Evolutionary conservation across 1,140 invertebrate species (phyloP).

Genomic region (Sinonovacula constricta): DNA sequence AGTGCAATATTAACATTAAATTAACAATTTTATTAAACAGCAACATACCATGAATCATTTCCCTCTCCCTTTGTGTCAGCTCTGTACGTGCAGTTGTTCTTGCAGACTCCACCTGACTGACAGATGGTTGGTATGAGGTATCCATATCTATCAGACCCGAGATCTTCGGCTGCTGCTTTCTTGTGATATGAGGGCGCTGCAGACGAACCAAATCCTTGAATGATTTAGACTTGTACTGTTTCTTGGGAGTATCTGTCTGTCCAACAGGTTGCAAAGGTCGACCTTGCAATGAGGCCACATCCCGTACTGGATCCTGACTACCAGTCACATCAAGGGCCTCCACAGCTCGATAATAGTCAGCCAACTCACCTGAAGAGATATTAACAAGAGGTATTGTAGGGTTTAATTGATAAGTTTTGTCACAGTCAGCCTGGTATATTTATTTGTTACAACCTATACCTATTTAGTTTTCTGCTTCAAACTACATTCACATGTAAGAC

Average conservation of each 20-base stretch:
- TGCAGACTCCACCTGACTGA: slow-evolving; percentile 25
- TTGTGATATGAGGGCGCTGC: slow-evolving; percentile 73
- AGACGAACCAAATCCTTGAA: slow-evolving; percentile 69
- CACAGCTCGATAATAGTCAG: slow-evolving; percentile 57
- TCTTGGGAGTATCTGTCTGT: slow-evolving; percentile 23
- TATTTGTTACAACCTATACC: too few relatives aligned
- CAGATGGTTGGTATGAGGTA: neutral
- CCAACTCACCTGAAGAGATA: slow-evolving; percentile 51
- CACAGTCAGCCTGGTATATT: too few relatives aligned
- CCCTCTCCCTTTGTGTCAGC: slow-evolving; percentile 48
- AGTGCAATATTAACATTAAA: too few relatives aligned
- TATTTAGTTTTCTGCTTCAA: too few relatives aligned
- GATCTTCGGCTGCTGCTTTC: slow-evolving; percentile 51
- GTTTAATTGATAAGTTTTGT: too few relatives aligned
- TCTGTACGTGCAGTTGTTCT: slow-evolving; percentile 13
- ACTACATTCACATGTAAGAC: too few relatives aligned
- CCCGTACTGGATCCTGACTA: slow-evolving; percentile 43
- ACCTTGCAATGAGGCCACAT: too few relatives aligned
- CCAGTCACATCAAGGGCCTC: slow-evolving; percentile 59
- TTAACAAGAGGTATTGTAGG: too few relatives aligned
- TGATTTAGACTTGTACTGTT: slow-evolving; percentile 62
- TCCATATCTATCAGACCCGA: slow-evolving; percentile 26
- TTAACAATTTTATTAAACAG: too few relatives aligned
- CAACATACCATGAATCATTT: slow-evolving; percentile 54
- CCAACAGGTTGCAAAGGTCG: neutral